Percentiles rank a stretch among this genome's conserved stretches.
Conservation (phyloP, 2,797 vertebrate species). For the Sebastes alutus region DNA sequence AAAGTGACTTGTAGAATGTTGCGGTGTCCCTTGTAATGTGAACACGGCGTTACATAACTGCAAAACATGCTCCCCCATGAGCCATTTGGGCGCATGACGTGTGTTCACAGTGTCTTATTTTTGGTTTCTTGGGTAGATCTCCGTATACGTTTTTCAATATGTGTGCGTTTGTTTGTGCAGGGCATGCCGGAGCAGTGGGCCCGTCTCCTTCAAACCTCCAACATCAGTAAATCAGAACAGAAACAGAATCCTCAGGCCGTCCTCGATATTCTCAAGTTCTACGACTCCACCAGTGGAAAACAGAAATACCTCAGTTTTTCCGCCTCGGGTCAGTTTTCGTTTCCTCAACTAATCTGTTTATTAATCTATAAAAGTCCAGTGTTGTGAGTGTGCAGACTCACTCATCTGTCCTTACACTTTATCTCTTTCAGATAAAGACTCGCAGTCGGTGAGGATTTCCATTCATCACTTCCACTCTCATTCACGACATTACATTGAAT, state of each 20-base stretch:
- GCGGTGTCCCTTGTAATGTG: fast-evolving
- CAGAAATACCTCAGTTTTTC: slow-evolving; percentile 98
- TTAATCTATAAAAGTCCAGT: not conserved
- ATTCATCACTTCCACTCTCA: not conserved
- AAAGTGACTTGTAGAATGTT: too few relatives aligned
- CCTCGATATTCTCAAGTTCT: slow-evolving; percentile 97
- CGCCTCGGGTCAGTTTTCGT: slow-evolving; percentile 86
- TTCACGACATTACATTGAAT: not conserved
- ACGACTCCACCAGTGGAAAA: slow-evolving; percentile 94
- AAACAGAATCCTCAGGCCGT: slow-evolving; percentile 99
- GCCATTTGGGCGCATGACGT: not conserved
- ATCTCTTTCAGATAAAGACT: slow-evolving; percentile 80
- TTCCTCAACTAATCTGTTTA: not conserved
- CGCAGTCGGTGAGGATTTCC: slow-evolving; percentile 67
- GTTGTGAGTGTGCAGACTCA: not conserved
- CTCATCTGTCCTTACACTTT: not conserved
- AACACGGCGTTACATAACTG: not conserved
- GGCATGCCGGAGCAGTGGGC: slow-evolving; percentile 99
- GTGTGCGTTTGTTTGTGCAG: slow-evolving; percentile 71
- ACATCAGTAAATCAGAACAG: slow-evolving; percentile 98
- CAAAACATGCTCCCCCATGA: not conserved
- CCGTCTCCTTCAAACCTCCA: slow-evolving; percentile 95
- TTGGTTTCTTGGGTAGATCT: not conserved
- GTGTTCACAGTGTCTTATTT: not conserved
- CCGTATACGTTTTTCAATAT: not conserved